Evolutionary conservation across 2,888 invertebrate species (phyloP).

Genomic region (Oscheius onirici): DNA sequence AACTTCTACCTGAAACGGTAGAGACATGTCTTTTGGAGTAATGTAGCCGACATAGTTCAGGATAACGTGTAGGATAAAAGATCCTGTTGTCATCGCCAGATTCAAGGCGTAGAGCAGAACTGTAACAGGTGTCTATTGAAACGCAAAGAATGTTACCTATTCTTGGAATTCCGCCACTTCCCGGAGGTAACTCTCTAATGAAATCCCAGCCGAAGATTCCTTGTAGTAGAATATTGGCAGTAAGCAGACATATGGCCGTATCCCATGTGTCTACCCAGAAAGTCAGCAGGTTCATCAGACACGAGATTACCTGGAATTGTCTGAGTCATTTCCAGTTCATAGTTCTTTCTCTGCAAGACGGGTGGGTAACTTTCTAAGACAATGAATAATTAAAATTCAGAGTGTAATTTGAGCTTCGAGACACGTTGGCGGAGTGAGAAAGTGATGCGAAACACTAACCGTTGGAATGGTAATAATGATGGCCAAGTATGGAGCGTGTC

Average conservation of each 20-base stretch:
- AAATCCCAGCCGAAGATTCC: slow-evolving; percentile 63
- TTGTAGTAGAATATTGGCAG: slow-evolving; percentile 60
- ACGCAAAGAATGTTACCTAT: slow-evolving; percentile 45
- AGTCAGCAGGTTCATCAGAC: slow-evolving; percentile 48
- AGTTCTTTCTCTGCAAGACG: neutral
- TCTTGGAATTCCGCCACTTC: slow-evolving; percentile 63
- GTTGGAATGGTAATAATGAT: slow-evolving; percentile 61
- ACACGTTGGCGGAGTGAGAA: slow-evolving; percentile 21
- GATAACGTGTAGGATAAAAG: slow-evolving; percentile 43
- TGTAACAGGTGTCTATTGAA: slow-evolving; percentile 17
- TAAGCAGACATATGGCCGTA: slow-evolving; percentile 44
- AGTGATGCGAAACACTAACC: slow-evolving; percentile 42
- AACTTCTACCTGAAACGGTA: slow-evolving; percentile 47
- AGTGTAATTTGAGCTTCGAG: neutral
- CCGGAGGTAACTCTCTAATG: slow-evolving; percentile 64
- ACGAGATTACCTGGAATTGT: slow-evolving; percentile 58
- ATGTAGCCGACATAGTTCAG: slow-evolving; percentile 31
- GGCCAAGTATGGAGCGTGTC: slow-evolving; percentile 68
- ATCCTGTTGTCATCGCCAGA: slow-evolving; percentile 37
- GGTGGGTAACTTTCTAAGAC: neutral
- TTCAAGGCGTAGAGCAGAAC: slow-evolving; percentile 46
- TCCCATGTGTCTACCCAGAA: slow-evolving; percentile 63
- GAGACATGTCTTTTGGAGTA: slow-evolving; percentile 45
- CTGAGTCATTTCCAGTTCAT: neutral
- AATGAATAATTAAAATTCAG: slow-evolving; percentile 22